Conservation (phyloP, 2,888 invertebrate genomes). For the Netelia virgata region DNA sequence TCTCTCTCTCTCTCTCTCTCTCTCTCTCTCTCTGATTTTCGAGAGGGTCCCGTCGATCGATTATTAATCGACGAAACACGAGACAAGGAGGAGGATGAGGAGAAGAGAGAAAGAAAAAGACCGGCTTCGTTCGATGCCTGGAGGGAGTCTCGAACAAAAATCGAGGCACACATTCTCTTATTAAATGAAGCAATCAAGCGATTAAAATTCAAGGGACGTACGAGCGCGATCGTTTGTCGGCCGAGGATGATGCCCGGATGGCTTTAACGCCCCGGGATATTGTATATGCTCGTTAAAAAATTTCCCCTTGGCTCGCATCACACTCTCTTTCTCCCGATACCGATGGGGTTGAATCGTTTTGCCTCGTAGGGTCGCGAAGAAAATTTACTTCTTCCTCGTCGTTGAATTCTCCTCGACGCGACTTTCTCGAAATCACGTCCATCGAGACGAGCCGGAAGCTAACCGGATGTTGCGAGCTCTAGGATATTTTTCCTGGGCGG, state of each 20-base stretch:
- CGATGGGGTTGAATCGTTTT: constrained; percentile 36
- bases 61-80: constrained; percentile 62
- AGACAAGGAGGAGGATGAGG: neutral
- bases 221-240: constrained; percentile 76
- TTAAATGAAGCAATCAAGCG: constrained; percentile 80
- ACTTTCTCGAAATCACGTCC: constrained; percentile 35
- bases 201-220: constrained; percentile 79
- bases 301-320: constrained; percentile 56
- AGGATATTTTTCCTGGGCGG: neutral
- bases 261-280: constrained; percentile 69
- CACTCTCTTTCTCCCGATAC: neutral
- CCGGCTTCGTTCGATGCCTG: constrained; percentile 16
- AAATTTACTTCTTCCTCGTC: neutral
- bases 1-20: too few relatives aligned
- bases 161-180: constrained; percentile 70
- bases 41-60: constrained; percentile 46
- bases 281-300: constrained; percentile 75
- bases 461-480: neutral
- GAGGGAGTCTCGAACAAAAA: constrained; percentile 6
- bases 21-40: too few relatives aligned
- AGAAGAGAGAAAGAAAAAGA: constrained; percentile 21
- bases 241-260: constrained; percentile 64
- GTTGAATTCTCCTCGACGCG: neutral
- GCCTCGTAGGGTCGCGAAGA: neutral
- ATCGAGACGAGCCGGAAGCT: neutral